Base-by-base conservation (phyloP, 2,888 invertebrate genomes). In the Eupelmus urozonus region DNA sequence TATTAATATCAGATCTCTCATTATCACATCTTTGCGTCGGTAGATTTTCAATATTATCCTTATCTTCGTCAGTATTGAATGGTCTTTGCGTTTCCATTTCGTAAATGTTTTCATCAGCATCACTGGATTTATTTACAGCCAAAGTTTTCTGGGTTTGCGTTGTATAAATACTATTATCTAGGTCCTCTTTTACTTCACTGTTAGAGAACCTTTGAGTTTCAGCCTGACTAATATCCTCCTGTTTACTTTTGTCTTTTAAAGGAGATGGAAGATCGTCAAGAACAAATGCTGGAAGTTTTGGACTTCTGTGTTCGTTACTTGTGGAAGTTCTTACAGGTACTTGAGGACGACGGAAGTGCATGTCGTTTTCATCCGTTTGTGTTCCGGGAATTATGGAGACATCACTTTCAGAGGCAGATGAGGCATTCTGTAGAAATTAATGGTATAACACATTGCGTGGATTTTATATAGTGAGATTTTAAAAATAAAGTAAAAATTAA, bases 41-140 rank as follows among this genome's bases (percentile, higher is more conserved):
- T 20, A 53, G 18, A 60, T 70, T 69, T 16, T 76, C 29, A 25
- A 60, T 60, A 18, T 57, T 7, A 49, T 71, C 29, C 51, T 51
- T 51, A 23, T 53, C 49, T 11, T 59, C 42, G 60, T 65, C 20
- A 13, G 13, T 7, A 51, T 63, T 25, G n/a, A 2, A 23, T 5
- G 63, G 71, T 49, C 74, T 55, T 65, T 82, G 82, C 1, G 82
- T 82, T 72, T 81, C 80, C 57, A 78, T 71, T 0, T 82, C 80
- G 70, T 69, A 78, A 74, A 82, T 79, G 34, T 74, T 66, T 34
- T 79, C 78, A 27, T 69, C 66, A 13, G 13, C 13, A 23, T 62
- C 49, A 53, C 34, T 16, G 13, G n/a, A 29, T 29, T 73, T 66
- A 2, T 27, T 51, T 29, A 18, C n/a, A n/a, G n/a, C n/a, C 18